These are phyloP conservation scores for Melikaiella ostensackeni DNA, from an alignment of 2,888 invertebrate genomes.

Conservation along the genomic window DNA sequence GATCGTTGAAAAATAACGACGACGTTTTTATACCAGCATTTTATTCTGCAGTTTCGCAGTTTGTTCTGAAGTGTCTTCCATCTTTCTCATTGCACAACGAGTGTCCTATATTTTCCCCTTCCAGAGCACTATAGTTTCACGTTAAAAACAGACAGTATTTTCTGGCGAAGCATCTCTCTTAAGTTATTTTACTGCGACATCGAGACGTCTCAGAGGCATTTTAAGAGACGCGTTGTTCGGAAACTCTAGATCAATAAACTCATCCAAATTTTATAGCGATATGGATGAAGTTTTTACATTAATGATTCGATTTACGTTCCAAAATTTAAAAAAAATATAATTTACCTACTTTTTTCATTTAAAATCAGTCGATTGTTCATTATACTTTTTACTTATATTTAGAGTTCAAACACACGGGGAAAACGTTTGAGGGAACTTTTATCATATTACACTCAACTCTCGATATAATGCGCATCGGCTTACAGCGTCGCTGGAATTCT, in stretches of 20 bases:
- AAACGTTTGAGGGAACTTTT: too few relatives aligned
- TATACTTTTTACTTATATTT: too few relatives aligned
- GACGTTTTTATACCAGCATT: slow-evolving; percentile 3
- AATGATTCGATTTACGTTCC: not conserved
- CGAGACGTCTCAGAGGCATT: slow-evolving; percentile 43
- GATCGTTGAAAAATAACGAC: not conserved
- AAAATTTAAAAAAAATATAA: not conserved
- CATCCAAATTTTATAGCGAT: not conserved
- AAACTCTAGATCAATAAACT: not conserved
- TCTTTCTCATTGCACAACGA: not conserved
- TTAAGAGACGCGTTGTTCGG: not conserved
- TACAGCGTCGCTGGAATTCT: too few relatives aligned
- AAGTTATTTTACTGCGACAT: slow-evolving; percentile 53
- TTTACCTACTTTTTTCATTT: not conserved
- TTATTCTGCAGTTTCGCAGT: slow-evolving; percentile 9
- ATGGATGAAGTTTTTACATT: not conserved
- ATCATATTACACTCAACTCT: too few relatives aligned
- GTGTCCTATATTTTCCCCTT: not conserved
- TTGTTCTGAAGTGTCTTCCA: slow-evolving; percentile 17
- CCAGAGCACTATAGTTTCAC: slow-evolving; percentile 40
- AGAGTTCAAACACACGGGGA: too few relatives aligned
- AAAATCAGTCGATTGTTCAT: not conserved
- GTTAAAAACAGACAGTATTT: slow-evolving; percentile 54
- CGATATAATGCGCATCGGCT: too few relatives aligned
- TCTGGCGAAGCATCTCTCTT: slow-evolving; percentile 55